Percentiles rank a stretch among this genome's conserved stretches.
Evolutionary conservation across 2,888 invertebrate species (phyloP).

Genomic region (Melipona beecheii): DNA sequence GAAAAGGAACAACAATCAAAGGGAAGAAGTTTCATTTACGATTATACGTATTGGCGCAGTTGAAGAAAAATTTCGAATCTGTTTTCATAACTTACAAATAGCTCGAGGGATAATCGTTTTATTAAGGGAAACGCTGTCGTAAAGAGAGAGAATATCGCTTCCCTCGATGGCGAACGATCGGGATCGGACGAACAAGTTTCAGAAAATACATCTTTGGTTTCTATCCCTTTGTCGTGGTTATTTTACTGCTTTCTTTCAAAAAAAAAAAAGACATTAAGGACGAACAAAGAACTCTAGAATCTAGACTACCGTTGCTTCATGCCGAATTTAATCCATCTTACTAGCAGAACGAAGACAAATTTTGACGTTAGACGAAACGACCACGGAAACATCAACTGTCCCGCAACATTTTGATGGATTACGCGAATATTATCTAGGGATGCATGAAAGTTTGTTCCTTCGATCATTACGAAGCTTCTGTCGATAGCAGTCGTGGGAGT

Average conservation of each 20-base stretch:
- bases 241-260: too few relatives aligned
- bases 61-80: constrained; percentile 8
- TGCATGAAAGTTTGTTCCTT: constrained; percentile 14
- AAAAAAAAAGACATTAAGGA: too few relatives aligned
- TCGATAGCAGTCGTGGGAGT: constrained; percentile 12
- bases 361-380: constrained; percentile 2
- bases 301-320: background rate
- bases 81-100: constrained; percentile 46
- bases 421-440: constrained; percentile 25
- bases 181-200: constrained; percentile 7
- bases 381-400: background rate
- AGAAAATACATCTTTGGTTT: background rate
- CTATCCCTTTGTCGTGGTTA: background rate
- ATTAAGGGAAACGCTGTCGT: background rate
- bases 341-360: constrained; percentile 20
- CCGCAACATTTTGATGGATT: constrained; percentile 39
- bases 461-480: constrained; percentile 16
- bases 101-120: constrained; percentile 32
- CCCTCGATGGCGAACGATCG: background rate
- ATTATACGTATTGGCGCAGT: constrained; percentile 4
- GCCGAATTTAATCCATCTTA: constrained; percentile 3
- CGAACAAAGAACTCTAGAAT: background rate
- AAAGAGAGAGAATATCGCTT: constrained; percentile 24
- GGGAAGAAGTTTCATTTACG: constrained; percentile 38
- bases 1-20: background rate